phyloP scores from a whole-genome alignment of 2,888 invertebrate species.

The Phyllotreta striolata region DNA sequence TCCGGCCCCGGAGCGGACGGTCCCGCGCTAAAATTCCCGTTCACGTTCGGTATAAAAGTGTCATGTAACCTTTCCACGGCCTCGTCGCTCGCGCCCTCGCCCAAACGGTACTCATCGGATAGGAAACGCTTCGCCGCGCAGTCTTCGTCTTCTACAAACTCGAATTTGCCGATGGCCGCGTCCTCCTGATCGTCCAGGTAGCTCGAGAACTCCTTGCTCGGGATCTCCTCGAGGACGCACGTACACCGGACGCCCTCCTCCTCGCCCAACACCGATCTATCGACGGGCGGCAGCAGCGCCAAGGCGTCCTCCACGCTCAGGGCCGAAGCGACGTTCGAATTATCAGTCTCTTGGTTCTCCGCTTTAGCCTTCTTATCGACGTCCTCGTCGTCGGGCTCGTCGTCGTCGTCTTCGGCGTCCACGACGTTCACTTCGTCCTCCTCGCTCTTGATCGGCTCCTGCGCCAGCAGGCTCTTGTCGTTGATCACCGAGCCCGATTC shows the following conservation, averaged over 20 bases:
- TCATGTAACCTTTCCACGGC: conserved; percentile 63
- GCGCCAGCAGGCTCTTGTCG: conserved; percentile 47
- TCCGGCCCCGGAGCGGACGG: conserved; percentile 40
- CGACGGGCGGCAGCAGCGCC: conserved; percentile 72
- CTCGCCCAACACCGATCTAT: conserved; percentile 56
- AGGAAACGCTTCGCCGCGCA: conserved; percentile 64
- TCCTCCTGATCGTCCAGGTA: conserved; percentile 46
- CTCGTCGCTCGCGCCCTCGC: conserved; percentile 60
- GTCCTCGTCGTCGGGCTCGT: conserved; percentile 36
- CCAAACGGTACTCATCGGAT: conserved; percentile 64
- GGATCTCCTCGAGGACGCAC: conserved; percentile 53
- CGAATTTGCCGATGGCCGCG: conserved; percentile 51
- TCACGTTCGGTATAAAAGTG: conserved; percentile 55
- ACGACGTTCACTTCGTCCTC: conserved; percentile 47
- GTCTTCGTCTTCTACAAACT: conserved; percentile 65
- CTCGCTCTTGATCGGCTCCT: conserved; percentile 40
- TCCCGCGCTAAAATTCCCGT: conserved; percentile 54
- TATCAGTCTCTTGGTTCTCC: conserved; percentile 49
- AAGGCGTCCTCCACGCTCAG: conserved; percentile 69
- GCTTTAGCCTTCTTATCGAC: conserved; percentile 35
- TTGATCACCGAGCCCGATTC: conserved; percentile 58
- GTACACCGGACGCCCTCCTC: conserved; percentile 49
- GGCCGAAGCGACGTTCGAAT: conserved; percentile 46
- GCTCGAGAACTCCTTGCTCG: conserved; percentile 51
- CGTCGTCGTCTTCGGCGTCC: conserved; percentile 44